Conservation (phyloP, 2,113 vertebrate species). For the Indicator indicator region DNA sequence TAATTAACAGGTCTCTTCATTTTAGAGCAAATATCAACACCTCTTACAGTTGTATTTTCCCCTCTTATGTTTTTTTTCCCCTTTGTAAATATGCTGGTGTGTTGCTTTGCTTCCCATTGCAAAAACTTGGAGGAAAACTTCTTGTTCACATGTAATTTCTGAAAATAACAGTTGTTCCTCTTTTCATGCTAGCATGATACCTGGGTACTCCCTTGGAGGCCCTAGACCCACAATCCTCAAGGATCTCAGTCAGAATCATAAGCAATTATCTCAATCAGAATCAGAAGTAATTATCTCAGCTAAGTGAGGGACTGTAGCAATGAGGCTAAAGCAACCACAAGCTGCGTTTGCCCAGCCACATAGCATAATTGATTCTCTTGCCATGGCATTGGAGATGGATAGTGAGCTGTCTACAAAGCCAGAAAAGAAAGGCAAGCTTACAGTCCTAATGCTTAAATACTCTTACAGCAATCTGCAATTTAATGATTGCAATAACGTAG, state of each 20-base stretch:
- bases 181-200: background rate
- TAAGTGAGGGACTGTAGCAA: background rate
- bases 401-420: background rate
- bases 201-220: rapidly evolving
- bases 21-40: background rate
- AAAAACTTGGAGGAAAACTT: background rate
- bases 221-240: rapidly evolving
- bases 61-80: background rate
- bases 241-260: background rate
- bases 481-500: no score
- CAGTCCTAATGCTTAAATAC: background rate
- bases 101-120: background rate
- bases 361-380: background rate
- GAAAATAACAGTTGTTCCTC: background rate
- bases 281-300: background rate
- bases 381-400: background rate
- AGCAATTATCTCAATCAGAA: no score
- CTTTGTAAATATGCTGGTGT: background rate
- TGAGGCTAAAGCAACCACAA: no score
- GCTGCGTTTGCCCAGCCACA: background rate
- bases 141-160: background rate
- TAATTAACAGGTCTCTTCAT: background rate
- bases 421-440: background rate
- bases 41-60: background rate
- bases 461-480: background rate